Percentiles rank a stretch among this genome's conserved stretches.
Conservation (phyloP, 1,140 invertebrate genomes). For the Parasteatoda tepidariorum region DNA sequence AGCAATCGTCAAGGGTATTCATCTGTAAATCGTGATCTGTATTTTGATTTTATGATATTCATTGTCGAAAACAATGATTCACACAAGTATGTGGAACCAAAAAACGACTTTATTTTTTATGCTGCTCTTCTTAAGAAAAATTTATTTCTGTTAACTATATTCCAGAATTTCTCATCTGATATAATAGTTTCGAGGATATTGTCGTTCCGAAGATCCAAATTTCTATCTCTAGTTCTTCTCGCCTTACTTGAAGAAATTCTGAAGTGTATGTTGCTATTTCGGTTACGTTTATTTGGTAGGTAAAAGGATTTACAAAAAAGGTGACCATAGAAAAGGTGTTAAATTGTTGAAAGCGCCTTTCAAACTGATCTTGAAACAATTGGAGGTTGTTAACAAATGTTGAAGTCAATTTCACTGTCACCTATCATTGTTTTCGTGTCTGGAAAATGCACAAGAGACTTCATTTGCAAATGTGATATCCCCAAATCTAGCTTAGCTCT, state of each 20-base stretch:
- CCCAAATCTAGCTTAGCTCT: conserved; percentile 24
- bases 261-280: conserved; percentile 20
- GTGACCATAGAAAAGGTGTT: background rate
- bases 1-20: conserved; percentile 18
- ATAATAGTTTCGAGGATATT: background rate
- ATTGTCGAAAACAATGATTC: conserved; percentile 28
- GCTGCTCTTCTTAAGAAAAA: conserved; percentile 15
- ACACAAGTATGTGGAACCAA: conserved; percentile 10
- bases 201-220: conserved; percentile 6
- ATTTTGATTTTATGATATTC: conserved; percentile 15
- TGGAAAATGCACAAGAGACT: conserved; percentile 11
- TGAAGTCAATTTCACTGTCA: background rate
- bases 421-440: conserved; percentile 8
- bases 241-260: conserved; percentile 15
- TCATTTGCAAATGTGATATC: conserved; percentile 33
- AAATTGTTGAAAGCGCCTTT: conserved; percentile 4
- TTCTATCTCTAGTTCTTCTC: background rate
- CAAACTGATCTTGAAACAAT: conserved; percentile 22
- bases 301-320: conserved; percentile 28
- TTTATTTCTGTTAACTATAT: conserved; percentile 13
- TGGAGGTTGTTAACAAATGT: background rate
- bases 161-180: conserved; percentile 13
- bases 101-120: conserved; percentile 4
- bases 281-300: conserved; percentile 11
- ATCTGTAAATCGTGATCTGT: conserved; percentile 11